phyloP scores from a whole-genome alignment of 2,113 vertebrate genomes.

The Zootoca vivipara region DNA sequence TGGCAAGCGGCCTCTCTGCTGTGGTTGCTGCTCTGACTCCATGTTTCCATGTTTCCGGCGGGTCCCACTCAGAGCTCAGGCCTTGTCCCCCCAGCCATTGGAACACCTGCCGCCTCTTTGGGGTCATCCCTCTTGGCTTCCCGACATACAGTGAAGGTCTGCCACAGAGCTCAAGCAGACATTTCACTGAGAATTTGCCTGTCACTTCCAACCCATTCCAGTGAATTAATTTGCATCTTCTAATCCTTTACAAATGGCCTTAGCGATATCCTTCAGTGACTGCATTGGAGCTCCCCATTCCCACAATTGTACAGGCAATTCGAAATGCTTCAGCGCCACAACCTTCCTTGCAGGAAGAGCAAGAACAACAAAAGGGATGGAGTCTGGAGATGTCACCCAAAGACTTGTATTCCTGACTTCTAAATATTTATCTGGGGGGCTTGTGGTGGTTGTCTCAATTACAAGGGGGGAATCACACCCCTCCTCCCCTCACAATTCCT shows the following conservation, averaged over 20 bases:
- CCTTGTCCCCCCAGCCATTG: neutral
- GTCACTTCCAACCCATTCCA: neutral
- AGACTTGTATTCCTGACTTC: neutral
- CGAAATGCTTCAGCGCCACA: neutral
- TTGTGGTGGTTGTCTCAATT: neutral
- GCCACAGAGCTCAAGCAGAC: neutral
- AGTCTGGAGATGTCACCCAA: neutral
- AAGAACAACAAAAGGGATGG: neutral
- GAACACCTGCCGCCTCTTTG: neutral
- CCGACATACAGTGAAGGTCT: fast-evolving
- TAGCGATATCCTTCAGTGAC: neutral
- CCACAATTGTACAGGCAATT: neutral
- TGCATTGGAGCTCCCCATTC: neutral
- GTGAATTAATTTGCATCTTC: neutral
- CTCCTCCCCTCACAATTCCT: neutral
- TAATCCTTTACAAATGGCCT: neutral
- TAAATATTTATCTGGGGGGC: neutral
- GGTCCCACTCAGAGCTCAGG: too few relatives aligned
- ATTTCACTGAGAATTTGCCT: neutral
- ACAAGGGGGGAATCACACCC: neutral
- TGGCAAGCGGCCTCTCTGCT: neutral
- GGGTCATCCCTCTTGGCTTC: neutral
- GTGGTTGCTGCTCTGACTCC: neutral
- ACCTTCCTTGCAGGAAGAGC: neutral
- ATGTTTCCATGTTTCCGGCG: fast-evolving